Evolutionary conservation across 2,888 invertebrate species (phyloP), one percentile per base, ranked within the genome.

Genomic region (Rhimphoctona megacephalus): DNA sequence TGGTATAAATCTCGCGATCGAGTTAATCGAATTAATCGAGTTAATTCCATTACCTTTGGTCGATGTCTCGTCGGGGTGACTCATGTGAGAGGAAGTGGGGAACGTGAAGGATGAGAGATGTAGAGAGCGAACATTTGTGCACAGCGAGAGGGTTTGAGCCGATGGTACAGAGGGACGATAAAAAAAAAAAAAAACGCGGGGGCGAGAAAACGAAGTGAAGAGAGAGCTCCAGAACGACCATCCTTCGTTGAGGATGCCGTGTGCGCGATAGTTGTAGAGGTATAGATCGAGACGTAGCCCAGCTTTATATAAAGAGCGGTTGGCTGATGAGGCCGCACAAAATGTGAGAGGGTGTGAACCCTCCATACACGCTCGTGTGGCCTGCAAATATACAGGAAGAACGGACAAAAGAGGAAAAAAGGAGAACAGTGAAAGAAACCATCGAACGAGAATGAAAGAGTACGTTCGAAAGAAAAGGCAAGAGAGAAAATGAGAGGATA

Each of bases 41-140:
- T 92, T 92, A 92, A 92, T 92, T 91, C 89, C 89, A 91, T 92
- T 90, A 91, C 88, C 88, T 89, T 89, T 86, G 89, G 90, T 89
- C 90, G 89, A 91, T 91, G 82, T 79, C 70, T 89, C 85, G 78
- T 79, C 66, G 86, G 81, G 81, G 85, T 79, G 85, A 88, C 86
- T 86, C 83, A 79, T 87, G 72, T 76, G 78, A 69, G 80, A 67
- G 52, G 52, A 22, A 39, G 79, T 46, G 73, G 57, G 78, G 69
- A 54, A 76, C 14, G 54, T 80, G 81, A 76, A 70, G 80, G 49
- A 80, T 69, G 72, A 54, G 73, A 61, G 74, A 76, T 19, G 49
- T 7, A 49, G 64, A 69, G 64, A 22, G 66, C 57, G 79, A 76
- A 52, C 67, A 78, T 74, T 85, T 39, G 66, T 30, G 66, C 61